These are phyloP conservation scores for Myzus persicae DNA, from an alignment of 1,140 invertebrate genomes.

Conservation along the genomic window DNA sequence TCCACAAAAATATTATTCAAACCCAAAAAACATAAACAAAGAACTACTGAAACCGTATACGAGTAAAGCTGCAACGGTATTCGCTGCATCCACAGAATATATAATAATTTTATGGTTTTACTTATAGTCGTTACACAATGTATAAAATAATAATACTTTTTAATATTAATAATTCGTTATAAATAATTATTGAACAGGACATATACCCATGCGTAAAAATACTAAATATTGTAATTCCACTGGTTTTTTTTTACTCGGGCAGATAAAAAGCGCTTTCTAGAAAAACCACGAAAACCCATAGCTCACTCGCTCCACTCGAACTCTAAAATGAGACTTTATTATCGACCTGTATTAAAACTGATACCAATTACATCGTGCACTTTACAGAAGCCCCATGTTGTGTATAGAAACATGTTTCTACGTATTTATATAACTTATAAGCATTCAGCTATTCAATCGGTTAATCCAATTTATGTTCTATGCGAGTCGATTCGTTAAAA, in stretches of 20 bases:
- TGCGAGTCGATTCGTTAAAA: background rate
- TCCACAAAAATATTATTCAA: background rate
- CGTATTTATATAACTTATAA: background rate
- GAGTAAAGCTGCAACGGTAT: no score
- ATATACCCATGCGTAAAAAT: background rate
- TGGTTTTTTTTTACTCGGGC: background rate
- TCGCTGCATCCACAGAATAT: background rate
- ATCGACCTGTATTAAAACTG: background rate
- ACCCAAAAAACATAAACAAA: background rate
- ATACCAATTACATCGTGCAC: background rate
- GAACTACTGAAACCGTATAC: background rate
- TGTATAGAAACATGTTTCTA: background rate
- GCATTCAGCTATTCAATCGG: background rate
- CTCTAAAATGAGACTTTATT: background rate
- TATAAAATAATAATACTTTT: background rate
- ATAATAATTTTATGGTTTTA: background rate
- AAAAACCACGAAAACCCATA: background rate
- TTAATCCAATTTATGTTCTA: slow-evolving; percentile 28
- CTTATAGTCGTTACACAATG: background rate
- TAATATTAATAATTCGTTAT: background rate
- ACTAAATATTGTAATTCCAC: background rate
- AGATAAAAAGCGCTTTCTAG: background rate
- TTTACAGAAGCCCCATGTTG: background rate
- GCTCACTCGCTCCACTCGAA: background rate
- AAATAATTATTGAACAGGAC: background rate